Percentiles rank a stretch among this genome's conserved stretches.
These are phyloP conservation scores for Eulemur coronatus DNA, from an alignment of 2,797 vertebrate genomes.

Conservation along the genomic window DNA sequence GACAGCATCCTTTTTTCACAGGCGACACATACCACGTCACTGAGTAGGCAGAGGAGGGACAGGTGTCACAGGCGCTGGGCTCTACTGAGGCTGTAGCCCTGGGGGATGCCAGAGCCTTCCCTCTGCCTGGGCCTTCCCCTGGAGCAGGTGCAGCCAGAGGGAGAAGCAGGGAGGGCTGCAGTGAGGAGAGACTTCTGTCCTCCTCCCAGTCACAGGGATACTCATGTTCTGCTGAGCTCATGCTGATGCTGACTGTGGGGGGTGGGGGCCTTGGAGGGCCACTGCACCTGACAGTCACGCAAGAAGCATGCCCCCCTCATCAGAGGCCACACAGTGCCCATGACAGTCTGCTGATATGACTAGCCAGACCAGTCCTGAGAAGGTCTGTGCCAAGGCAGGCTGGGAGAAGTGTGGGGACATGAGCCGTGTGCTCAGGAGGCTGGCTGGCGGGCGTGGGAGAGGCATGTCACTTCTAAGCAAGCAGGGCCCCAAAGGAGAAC, in stretches of 20 bases:
- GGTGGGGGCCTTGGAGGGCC: background rate
- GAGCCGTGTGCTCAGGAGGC: background rate
- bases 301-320: background rate
- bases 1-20: slow-evolving; percentile 95
- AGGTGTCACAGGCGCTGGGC: background rate
- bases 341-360: background rate
- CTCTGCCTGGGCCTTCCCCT: background rate
- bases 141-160: background rate
- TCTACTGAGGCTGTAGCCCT: background rate
- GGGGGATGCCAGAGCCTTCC: background rate
- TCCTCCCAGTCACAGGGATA: background rate
- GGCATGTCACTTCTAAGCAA: background rate
- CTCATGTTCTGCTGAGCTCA: background rate
- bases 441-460: background rate
- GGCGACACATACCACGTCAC: slow-evolving; percentile 93
- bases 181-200: background rate
- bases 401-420: background rate
- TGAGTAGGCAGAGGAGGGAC: slow-evolving; percentile 68
- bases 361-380: background rate
- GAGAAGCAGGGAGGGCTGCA: background rate
- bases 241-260: background rate
- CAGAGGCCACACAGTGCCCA: background rate
- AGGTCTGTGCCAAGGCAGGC: background rate
- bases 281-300: background rate
- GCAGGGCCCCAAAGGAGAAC: background rate